Base-by-base conservation (phyloP, 2,888 invertebrate genomes). In the Cryptophagus acutangulus region DNA sequence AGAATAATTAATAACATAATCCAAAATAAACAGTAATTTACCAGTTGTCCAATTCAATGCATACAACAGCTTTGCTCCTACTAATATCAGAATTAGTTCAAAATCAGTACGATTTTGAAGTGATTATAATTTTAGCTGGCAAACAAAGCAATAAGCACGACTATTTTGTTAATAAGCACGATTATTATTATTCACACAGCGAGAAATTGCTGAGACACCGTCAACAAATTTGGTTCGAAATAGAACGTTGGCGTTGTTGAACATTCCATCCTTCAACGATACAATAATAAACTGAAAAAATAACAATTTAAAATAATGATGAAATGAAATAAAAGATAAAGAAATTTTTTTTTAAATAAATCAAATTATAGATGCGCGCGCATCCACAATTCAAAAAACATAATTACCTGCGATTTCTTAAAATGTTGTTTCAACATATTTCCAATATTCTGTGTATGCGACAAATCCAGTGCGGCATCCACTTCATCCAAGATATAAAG, bases 401-500 rank as follows among this genome's bases (percentile, higher is more conserved):
- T 29, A 15, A 41, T 55, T 66, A 84, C 84, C 77, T 87, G 88
- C 16, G 94, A 93, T 63, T 84, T 82, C 51, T 80, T 84, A 65
- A 96, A 96, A 69, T 94, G 92, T 9, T 78, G 75, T 63, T 86
- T 86, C 33, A 99, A 76, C 93, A 99, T 96, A 55, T 81, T 79
- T 2, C 97, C 97, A 61, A 99, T 97, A 72, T 99, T 99, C 73
- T 97, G 96, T 8, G 99, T 99, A 70, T 99, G 99, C 3, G 91
- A 92, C 51, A 96, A 79, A 74, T 99, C 99, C 16, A 99, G 75
- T 5, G 97, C 99, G 1, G 99, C 96, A 69, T 99, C 99, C 36
- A 99, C 94, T 75, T 99, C 99, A 70, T 99, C 99, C 59, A 99
- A 77, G 68, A 99, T 95, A 71, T 99, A 99, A 10, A 99, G 77